A percentile compares a stretch with the other conserved stretches of the same genome.
phyloP scores from a whole-genome alignment of 2,888 invertebrate species.

The Idaea dimidiata region DNA sequence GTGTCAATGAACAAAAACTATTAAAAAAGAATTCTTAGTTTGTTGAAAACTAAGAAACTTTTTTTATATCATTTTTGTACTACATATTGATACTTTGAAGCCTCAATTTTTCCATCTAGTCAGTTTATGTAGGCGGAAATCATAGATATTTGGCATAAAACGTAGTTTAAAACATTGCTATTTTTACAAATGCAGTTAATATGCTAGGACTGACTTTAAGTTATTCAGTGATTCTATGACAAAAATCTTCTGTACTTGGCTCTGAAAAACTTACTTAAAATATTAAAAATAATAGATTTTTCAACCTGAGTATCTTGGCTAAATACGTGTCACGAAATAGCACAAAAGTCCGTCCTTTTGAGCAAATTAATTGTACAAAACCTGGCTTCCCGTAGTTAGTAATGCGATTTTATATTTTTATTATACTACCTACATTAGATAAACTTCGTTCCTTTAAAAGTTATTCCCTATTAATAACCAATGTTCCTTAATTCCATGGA shows the following conservation, averaged over 20 bases:
- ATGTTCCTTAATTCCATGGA: background rate
- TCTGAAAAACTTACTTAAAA: no score
- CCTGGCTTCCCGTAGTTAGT: constrained; percentile 48
- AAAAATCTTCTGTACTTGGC: no score
- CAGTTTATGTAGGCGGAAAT: constrained; percentile 64
- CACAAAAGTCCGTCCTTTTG: no score
- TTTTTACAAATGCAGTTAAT: constrained; percentile 7
- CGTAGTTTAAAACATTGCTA: constrained; percentile 35
- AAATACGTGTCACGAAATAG: no score
- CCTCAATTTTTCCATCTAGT: constrained; percentile 70
- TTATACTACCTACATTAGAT: background rate
- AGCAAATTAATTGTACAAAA: constrained; percentile 12
- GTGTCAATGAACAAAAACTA: constrained; percentile 10
- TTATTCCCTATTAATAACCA: background rate
- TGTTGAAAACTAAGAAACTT: constrained; percentile 11
- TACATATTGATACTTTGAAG: constrained; percentile 22
- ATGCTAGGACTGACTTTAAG: no score
- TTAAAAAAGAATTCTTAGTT: constrained; percentile 12
- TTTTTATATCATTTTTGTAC: constrained; percentile 7
- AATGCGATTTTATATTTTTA: constrained; percentile 21
- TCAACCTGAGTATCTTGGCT: no score
- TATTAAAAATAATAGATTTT: no score
- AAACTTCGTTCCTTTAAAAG: background rate
- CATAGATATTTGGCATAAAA: constrained; percentile 48
- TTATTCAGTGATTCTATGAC: no score